Percentiles rank a stretch among this genome's conserved stretches.
phyloP scores from a whole-genome alignment of 2,888 invertebrate species.

The Parnassius orleans region DNA sequence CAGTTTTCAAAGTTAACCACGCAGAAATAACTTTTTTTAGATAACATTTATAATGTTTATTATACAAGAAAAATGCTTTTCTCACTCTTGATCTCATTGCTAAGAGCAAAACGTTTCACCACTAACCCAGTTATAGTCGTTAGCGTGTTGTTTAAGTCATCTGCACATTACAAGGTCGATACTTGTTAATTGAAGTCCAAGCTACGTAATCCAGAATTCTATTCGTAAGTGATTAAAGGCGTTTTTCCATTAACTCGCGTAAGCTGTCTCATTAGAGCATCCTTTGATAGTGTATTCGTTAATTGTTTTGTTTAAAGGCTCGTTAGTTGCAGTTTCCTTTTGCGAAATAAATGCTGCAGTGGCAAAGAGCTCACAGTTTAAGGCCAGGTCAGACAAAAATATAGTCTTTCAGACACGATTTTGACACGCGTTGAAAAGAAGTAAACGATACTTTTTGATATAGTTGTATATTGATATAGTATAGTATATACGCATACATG shows the following conservation, averaged over 20 bases:
- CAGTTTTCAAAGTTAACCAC: no score
- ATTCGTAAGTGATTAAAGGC: neutral
- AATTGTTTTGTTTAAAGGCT: slow-evolving; percentile 11
- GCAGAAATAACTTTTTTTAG: no score
- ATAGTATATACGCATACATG: no score
- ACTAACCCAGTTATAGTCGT: slow-evolving; percentile 25
- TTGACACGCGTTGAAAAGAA: no score
- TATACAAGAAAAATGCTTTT: neutral
- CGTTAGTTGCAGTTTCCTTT: no score
- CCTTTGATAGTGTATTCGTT: slow-evolving; percentile 7
- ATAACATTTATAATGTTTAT: no score
- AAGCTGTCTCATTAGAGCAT: slow-evolving; percentile 13
- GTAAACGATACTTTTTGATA: no score
- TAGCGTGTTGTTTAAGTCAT: slow-evolving; percentile 17
- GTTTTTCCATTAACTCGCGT: slow-evolving; percentile 9
- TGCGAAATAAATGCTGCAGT: no score
- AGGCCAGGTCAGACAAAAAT: no score
- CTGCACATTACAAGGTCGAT: slow-evolving; percentile 20
- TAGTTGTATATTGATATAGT: no score
- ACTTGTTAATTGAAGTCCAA: slow-evolving; percentile 18
- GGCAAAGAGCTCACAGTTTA: no score
- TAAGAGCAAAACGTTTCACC: slow-evolving; percentile 12
- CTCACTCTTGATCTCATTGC: slow-evolving; percentile 14
- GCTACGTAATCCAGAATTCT: slow-evolving; percentile 4
- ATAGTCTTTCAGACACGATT: no score